Conservation (phyloP, 2,113 vertebrate species). For the Dicrurus megarhynchus region DNA sequence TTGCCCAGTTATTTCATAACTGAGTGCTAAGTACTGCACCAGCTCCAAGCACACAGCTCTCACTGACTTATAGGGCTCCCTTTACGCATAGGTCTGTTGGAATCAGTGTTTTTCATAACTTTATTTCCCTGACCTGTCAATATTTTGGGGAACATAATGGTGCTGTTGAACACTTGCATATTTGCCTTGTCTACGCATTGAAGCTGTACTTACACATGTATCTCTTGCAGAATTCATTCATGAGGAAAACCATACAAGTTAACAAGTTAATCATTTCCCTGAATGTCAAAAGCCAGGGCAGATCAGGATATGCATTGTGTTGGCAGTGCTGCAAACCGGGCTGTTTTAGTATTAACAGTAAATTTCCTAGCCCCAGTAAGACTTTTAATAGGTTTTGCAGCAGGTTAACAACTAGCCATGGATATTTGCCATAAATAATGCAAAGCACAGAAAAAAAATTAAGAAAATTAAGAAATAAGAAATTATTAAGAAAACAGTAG, state of each 20-base stretch:
- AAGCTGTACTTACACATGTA: slow-evolving; percentile 41
- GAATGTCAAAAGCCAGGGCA: slow-evolving; percentile 32
- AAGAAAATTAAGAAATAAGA: no score
- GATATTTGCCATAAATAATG: background rate
- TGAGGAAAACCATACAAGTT: slow-evolving; percentile 50
- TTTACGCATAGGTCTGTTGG: background rate
- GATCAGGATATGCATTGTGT: slow-evolving; percentile 5
- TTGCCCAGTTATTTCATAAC: slow-evolving; percentile 39
- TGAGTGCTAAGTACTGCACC: background rate
- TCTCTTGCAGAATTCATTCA: slow-evolving; percentile 64
- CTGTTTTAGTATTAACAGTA: slow-evolving; percentile 51
- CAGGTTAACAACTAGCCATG: background rate
- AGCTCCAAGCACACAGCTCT: background rate
- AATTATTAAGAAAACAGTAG: background rate
- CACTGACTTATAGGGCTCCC: background rate
- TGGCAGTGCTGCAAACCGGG: background rate
- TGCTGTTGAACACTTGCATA: background rate
- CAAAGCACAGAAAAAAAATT: background rate
- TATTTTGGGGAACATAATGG: background rate
- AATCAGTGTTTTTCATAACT: background rate
- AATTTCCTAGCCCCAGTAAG: background rate
- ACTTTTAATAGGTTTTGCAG: background rate
- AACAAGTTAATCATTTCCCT: slow-evolving; percentile 60
- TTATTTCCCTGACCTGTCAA: background rate
- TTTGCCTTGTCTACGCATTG: background rate